Base-by-base conservation (phyloP, 1,140 invertebrate species). In the Ceratina japonica region DNA sequence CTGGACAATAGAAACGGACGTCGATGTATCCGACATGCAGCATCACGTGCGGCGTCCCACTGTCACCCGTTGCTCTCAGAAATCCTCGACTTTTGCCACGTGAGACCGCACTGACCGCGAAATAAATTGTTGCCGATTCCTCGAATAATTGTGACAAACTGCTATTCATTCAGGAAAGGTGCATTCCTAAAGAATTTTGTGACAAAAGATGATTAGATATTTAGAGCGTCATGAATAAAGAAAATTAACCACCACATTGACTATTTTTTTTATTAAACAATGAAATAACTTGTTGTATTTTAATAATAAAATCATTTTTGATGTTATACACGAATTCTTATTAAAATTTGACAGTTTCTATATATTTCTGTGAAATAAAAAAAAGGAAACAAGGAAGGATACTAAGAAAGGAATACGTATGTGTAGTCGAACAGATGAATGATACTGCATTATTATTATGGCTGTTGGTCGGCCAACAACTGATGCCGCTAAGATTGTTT, bases 41-140 rank as follows among this genome's bases (percentile, higher is more conserved):
- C 85, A 83, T 90, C 89, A 90, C 88, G 87, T 80, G 87, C 84
- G 37, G 82, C 84, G n/a, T 70, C 86, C 81, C 83, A 85, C 88
- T 87, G 89, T 89, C 85, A 84, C 84, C 86, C 80, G 72, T 87
- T 87, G 71, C 76, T 80, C 86, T 80, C 81, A 84, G 79, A 75
- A 82, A 64, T 80, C 82, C 65, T 71, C 73, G 70, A 81, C 76
- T 81, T 82, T 76, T 8, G 66, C 62, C 63, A 75, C 77, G 70
- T 75, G 62, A 78, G 58, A 37, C 24, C 22, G 44, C 58, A 27
- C 22, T 72, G 59, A 49, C 20, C 52, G n/a, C 10, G 22, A 24
- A 31, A 58, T 69, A 70, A 63, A 15, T 22, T 27, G 18, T 18
- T n/a, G 52, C 27, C 49, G 49, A 44, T n/a, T 7, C 51, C 20